Evolutionary conservation across 2,113 vertebrate genomes (phyloP).

Genomic region (Carassius auratus): DNA sequence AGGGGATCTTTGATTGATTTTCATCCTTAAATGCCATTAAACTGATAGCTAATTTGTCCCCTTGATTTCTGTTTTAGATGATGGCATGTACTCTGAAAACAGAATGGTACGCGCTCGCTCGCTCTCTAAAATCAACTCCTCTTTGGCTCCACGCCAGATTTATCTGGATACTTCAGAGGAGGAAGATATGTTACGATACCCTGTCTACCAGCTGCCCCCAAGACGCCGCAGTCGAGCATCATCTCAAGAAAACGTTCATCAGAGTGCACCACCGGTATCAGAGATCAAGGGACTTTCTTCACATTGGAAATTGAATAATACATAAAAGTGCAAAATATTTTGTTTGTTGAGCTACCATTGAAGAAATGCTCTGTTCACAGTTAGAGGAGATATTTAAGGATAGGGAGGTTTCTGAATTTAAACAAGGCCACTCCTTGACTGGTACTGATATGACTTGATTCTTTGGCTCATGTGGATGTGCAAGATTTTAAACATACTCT

Average conservation of each 20-base stretch:
- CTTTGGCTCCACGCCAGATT: constrained; percentile 60
- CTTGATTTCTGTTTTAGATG: constrained; percentile 50
- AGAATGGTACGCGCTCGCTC: constrained; percentile 73
- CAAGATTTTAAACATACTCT: neutral
- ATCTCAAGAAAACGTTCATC: constrained; percentile 80
- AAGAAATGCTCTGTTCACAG: too few species aligned
- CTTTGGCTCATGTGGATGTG: neutral
- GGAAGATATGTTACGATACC: constrained; percentile 65
- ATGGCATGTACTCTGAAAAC: constrained; percentile 51
- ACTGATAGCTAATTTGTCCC: neutral
- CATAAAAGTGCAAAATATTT: neutral
- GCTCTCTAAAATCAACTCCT: constrained; percentile 75
- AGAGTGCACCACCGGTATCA: constrained; percentile 74
- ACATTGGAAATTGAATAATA: neutral
- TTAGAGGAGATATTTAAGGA: too few species aligned
- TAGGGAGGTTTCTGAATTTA: neutral
- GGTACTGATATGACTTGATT: neutral
- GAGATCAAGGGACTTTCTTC: neutral
- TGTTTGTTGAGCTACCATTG: too few species aligned
- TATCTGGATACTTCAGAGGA: constrained; percentile 87
- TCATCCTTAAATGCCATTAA: neutral
- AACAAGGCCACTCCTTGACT: neutral
- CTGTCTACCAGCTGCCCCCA: constrained; percentile 71
- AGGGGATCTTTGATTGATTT: neutral
- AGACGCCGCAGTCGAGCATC: constrained; percentile 70